phyloP scores from a whole-genome alignment of 2,888 invertebrate species.

The Neoascia interrupta region DNA sequence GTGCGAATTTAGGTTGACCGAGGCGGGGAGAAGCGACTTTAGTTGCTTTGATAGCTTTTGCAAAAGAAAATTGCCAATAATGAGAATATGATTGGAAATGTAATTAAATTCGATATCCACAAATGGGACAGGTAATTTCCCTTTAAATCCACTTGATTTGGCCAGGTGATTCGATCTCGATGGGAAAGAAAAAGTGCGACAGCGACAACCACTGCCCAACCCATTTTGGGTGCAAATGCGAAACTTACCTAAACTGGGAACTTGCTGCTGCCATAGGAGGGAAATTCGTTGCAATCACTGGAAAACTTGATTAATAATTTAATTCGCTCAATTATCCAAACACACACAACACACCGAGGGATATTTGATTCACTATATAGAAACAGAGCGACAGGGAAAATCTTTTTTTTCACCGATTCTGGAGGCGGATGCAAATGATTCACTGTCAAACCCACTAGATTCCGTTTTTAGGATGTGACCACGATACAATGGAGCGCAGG shows the following conservation, averaged over 20 bases:
- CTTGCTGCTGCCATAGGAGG: conserved; percentile 61
- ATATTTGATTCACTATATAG: no score
- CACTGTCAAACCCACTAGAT: conserved; percentile 1
- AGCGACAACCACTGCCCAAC: conserved; percentile 35
- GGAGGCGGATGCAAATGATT: conserved; percentile 48
- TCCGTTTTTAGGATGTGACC: conserved; percentile 6
- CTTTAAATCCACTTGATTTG: no score
- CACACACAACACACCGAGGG: background rate
- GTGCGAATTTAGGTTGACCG: no score
- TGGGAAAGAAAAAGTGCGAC: no score
- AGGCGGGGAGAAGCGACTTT: no score
- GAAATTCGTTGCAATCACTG: conserved; percentile 9
- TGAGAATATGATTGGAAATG: no score
- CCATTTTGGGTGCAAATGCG: conserved; percentile 5
- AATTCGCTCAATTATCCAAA: background rate
- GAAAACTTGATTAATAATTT: conserved; percentile 30
- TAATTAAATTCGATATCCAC: no score
- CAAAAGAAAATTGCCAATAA: no score
- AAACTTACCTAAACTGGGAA: conserved; percentile 64
- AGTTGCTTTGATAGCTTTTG: no score
- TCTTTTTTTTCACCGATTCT: conserved; percentile 27
- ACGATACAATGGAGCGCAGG: background rate
- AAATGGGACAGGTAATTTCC: no score
- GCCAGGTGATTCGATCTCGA: no score
- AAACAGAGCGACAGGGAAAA: conserved; percentile 3